Conservation (phyloP, 2,888 invertebrate species). For the Agrotis exclamationis region DNA sequence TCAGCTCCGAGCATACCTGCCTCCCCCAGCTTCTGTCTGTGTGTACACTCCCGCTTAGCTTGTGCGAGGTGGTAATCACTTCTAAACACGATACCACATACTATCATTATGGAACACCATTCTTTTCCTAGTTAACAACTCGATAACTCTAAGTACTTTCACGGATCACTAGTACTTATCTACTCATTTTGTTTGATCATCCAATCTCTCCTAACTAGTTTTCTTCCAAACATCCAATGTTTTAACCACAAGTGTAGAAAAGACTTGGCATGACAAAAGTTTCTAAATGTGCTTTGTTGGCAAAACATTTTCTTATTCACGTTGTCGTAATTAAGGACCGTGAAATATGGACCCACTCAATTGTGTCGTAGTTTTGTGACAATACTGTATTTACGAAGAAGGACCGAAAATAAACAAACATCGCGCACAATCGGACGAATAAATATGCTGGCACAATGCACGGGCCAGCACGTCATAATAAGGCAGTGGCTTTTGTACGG, state of each 20-base stretch:
- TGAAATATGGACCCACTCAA: conserved; percentile 86
- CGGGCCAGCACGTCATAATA: conserved; percentile 90
- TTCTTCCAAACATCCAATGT: conserved; percentile 30
- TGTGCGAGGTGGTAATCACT: conserved; percentile 81
- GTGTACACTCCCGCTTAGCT: conserved; percentile 83
- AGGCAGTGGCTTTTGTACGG: conserved; percentile 88
- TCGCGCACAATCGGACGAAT: conserved; percentile 85
- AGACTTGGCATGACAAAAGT: conserved; percentile 33
- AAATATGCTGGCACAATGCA: conserved; percentile 89
- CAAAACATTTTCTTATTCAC: conserved; percentile 75
- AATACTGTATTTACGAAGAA: conserved; percentile 88
- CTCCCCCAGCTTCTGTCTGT: conserved; percentile 74
- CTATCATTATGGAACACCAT: conserved; percentile 86
- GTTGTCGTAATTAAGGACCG: conserved; percentile 82
- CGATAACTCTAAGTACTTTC: conserved; percentile 82
- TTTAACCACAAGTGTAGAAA: conserved; percentile 31
- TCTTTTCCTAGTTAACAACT: conserved; percentile 84
- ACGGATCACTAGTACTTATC: conserved; percentile 71
- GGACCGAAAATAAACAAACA: conserved; percentile 90
- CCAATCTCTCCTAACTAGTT: conserved; percentile 58
- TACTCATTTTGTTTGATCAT: conserved; percentile 71
- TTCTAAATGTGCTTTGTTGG: conserved; percentile 70
- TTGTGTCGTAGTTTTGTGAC: conserved; percentile 83
- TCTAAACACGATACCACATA: conserved; percentile 85
- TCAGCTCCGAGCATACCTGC: conserved; percentile 76